phyloP scores from a whole-genome alignment of 2,888 invertebrate genomes.

The Sarcophaga caerulescens region DNA sequence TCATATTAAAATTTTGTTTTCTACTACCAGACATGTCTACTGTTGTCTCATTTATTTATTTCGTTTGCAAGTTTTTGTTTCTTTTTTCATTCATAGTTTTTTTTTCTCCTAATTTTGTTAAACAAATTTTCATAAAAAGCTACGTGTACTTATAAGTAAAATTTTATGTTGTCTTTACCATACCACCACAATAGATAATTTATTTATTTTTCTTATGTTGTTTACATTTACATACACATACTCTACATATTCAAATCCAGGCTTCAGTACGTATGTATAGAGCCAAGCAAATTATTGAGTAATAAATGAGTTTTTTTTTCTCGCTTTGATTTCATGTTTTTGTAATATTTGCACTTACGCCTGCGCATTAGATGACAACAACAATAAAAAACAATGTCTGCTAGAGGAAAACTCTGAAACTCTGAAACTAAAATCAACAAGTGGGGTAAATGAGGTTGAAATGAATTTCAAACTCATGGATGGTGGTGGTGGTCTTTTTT shows the following conservation, averaged over 20 bases:
- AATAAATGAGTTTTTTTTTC: background rate
- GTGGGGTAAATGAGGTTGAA: slow-evolving; percentile 46
- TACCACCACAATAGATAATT: slow-evolving; percentile 50
- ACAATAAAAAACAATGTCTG: background rate
- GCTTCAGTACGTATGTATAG: slow-evolving; percentile 44
- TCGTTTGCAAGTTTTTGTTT: slow-evolving; percentile 8
- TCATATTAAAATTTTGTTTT: slow-evolving; percentile 20
- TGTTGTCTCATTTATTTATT: slow-evolving; percentile 14
- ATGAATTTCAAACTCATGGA: background rate
- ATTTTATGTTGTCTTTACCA: slow-evolving; percentile 43
- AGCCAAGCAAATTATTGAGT: slow-evolving; percentile 17
- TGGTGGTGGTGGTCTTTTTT: background rate
- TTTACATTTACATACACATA: background rate
- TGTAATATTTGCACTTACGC: slow-evolving; percentile 53
- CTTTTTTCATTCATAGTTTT: too few relatives aligned
- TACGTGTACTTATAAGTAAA: slow-evolving; percentile 43
- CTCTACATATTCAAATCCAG: background rate
- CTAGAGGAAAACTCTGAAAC: too few relatives aligned
- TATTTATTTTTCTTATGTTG: slow-evolving; percentile 31
- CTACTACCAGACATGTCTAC: slow-evolving; percentile 60
- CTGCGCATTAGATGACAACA: slow-evolving; percentile 44
- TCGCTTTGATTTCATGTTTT: slow-evolving; percentile 30
- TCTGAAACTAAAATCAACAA: slow-evolving; percentile 36
- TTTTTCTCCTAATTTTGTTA: slow-evolving; percentile 34
- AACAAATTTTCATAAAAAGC: slow-evolving; percentile 35